Evolutionary conservation across 2,888 invertebrate genomes (phyloP), one percentile per base, ranked within the genome.

Genomic region (Erpobdella octoculata): DNA sequence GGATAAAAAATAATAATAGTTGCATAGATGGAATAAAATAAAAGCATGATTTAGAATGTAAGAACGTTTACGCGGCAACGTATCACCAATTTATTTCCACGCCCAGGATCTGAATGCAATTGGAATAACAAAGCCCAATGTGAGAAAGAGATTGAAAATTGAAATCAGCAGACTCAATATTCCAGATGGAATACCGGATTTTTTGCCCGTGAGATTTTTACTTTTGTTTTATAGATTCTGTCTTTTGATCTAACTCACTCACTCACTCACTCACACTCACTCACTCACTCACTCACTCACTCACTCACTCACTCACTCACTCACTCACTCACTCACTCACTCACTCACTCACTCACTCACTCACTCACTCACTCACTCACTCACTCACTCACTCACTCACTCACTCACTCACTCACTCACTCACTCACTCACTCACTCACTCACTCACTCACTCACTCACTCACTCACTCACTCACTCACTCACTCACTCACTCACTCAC

Each of bases 91-190:
- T 28, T 28, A 59, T 36, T 65, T 8, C 8, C 21, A 15, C 70
- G 18, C 67, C 18, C 79, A 86, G 85, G 88, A 88, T 80, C 82
- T 88, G 76, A 87, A 87, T 37, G 88, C 88, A 37, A 86, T 88
- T 76, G 88, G 88, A 79, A 94, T 98, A 78, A 95, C 94, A 81
- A 95, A 96, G 85, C 97, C 98, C 48, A 91, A 92, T 83, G 96
- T 97, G 84, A 88, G 97, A 78, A 96, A 96, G 83, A 88, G 91
- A 79, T 88, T 98, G 80, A 97, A 96, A 86, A 90, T 92, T 72
- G 95, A 97, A 85, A 94, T 98, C 81, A 93, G 92, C 77, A 91
- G 91, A 82, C 86, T 97, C 75, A 93, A 92, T 82, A 90, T 96
- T 79, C 91, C 92, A 58, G 96, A 96, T 84, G 93, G 93, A 79